phyloP scores from a whole-genome alignment of 2,888 invertebrate species.

The Apamea monoglypha region DNA sequence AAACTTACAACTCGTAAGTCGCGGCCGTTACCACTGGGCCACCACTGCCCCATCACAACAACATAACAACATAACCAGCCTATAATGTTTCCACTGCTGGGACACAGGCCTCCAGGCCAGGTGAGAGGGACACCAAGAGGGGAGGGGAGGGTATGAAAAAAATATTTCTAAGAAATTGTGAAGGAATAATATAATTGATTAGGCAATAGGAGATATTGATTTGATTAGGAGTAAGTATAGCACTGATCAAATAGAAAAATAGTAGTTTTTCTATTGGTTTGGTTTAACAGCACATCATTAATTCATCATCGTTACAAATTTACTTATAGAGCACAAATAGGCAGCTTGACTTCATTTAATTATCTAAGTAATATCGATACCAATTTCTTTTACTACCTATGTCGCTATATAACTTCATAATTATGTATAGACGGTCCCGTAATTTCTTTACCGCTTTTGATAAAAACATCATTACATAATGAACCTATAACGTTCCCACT shows the following conservation, averaged over 20 bases:
- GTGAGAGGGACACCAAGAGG: too few species aligned
- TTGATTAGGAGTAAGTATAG: neutral
- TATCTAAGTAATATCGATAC: neutral
- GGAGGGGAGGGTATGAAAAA: too few species aligned
- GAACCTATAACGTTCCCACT: too few species aligned
- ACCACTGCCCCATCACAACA: too few species aligned
- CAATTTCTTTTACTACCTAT: neutral
- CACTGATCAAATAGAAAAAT: neutral
- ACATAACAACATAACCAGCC: too few species aligned
- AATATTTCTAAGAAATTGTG: neutral
- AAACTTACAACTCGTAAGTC: too few species aligned
- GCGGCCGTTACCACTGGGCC: too few species aligned
- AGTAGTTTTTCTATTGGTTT: neutral
- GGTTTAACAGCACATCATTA: neutral
- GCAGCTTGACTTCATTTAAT: constrained; percentile 6
- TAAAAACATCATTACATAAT: neutral
- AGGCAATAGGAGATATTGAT: too few species aligned
- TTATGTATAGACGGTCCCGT: too few species aligned
- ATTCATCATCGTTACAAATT: constrained; percentile 1
- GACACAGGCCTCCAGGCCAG: too few species aligned
- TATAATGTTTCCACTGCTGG: too few species aligned
- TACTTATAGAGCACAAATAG: neutral
- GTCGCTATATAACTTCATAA: neutral
- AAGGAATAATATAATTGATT: neutral
- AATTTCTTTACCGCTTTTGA: neutral